Conservation (phyloP, 2,797 vertebrate genomes). For the Syndactyla subalaris region DNA sequence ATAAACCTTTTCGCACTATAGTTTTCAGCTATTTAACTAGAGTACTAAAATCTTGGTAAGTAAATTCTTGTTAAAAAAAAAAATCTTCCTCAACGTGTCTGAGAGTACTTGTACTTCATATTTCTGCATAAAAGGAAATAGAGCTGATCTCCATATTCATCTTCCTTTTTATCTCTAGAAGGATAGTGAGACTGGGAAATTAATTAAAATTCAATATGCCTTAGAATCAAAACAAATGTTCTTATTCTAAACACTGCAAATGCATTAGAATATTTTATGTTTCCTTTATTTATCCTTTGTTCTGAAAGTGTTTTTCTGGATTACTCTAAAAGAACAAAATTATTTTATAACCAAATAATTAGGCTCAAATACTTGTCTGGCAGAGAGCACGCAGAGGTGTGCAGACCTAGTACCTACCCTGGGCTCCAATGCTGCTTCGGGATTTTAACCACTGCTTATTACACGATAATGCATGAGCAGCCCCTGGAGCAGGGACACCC, state of each 20-base stretch:
- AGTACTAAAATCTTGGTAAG: background rate
- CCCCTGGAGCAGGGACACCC: background rate
- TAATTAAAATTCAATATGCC: background rate
- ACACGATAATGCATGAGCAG: background rate
- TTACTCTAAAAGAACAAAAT: background rate
- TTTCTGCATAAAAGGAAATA: background rate
- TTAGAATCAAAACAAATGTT: background rate
- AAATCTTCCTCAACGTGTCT: background rate
- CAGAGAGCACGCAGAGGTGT: background rate
- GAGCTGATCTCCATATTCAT: background rate
- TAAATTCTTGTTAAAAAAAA: background rate
- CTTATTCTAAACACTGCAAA: background rate
- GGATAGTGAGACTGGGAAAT: background rate
- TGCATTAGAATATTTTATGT: background rate
- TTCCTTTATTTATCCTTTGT: background rate
- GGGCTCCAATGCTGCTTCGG: background rate
- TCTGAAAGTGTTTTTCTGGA: background rate
- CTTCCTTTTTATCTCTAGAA: background rate
- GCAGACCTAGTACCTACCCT: background rate
- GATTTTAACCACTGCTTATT: background rate
- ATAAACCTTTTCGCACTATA: background rate
- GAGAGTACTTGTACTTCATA: background rate
- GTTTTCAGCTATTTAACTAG: background rate
- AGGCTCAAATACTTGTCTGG: background rate
- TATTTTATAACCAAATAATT: background rate